Evolutionary conservation across 2,113 vertebrate species (phyloP), one percentile per base, ranked within the genome.

Genomic region (Arothron firmamentum): DNA sequence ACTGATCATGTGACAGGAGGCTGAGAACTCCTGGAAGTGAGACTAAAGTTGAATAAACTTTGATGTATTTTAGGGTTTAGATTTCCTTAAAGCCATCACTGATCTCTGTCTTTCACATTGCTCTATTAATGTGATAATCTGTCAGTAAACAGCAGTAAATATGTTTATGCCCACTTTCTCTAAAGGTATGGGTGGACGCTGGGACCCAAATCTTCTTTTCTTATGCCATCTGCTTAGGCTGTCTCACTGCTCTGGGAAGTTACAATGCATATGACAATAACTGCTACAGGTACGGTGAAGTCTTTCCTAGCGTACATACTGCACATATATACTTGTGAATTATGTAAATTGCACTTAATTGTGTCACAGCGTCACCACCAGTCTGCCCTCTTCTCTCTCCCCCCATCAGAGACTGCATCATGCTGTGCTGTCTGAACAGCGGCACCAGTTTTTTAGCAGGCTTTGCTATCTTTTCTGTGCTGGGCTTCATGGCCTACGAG

Each of bases 151-250:
- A 46, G 3, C 57, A 20, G 9, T 38, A 38, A 38, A 38, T 38
- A 38, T 61, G 57, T 68, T 52, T 49, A 62, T 59, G 9, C 23
- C 6, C 9, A 21, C 19, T 38, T 66, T 49, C 58, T 45, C 54
- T 67, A 6, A 85, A 99, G 96, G 97, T 99, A 49, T 99, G 97
- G 97, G 95, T 99, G 70, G 97, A 99, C 70, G 97, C 97, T 1
- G 96, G 97, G 52, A 99, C 97, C 0, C 97, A 99, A 84, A 98
- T 99, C 70, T 99, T 99, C 59, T 98, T 99, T 90, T 99, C 97
- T 17, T 99, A 99, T 1, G 97, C 96, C 20, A 98, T 99, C 87
- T 98, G 97, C 81, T 66, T 98, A 88, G 97, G 96, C 25, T 99
- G 96, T 75, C 90, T 99, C 81, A 98, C 97, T 16, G 96, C 97